Percentiles rank a stretch among this genome's conserved stretches.
phyloP scores from a whole-genome alignment of 2,797 vertebrate genomes.

The Cephalopachus bancanus region DNA sequence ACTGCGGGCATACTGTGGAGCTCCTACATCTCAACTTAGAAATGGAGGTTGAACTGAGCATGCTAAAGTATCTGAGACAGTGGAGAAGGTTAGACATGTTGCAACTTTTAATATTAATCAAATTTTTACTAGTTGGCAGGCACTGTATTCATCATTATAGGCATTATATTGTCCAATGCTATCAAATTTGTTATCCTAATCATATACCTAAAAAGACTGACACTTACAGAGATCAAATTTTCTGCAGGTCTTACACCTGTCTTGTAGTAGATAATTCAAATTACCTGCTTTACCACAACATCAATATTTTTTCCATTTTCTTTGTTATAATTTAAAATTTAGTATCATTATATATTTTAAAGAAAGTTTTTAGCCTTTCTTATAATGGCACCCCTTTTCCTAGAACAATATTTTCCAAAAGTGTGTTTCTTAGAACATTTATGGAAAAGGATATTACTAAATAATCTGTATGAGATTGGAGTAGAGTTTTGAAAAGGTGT shows the following conservation, averaged over 20 bases:
- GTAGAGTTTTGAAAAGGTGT: background rate
- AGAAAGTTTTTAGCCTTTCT: constrained; percentile 18
- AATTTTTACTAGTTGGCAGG: background rate
- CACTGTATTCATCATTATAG: background rate
- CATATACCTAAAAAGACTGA: constrained; percentile 14
- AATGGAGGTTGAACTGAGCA: background rate
- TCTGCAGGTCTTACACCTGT: background rate
- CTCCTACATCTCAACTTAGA: background rate
- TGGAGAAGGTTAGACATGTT: background rate
- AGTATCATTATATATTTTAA: background rate
- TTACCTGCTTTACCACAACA: background rate
- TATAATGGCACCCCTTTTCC: background rate
- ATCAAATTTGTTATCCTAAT: constrained; percentile 42
- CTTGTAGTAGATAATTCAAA: constrained; percentile 47
- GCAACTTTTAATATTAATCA: background rate
- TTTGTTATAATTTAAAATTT: background rate
- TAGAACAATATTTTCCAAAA: background rate
- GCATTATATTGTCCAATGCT: background rate
- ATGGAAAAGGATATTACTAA: constrained; percentile 27
- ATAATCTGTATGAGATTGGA: background rate
- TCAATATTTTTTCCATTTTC: background rate
- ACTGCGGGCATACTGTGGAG: fast-evolving
- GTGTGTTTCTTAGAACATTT: constrained; percentile 27
- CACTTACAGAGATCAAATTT: background rate
- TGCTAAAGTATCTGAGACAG: background rate